Conservation (phyloP, 2,797 vertebrate species). For the Coregonus sp. region DNA sequence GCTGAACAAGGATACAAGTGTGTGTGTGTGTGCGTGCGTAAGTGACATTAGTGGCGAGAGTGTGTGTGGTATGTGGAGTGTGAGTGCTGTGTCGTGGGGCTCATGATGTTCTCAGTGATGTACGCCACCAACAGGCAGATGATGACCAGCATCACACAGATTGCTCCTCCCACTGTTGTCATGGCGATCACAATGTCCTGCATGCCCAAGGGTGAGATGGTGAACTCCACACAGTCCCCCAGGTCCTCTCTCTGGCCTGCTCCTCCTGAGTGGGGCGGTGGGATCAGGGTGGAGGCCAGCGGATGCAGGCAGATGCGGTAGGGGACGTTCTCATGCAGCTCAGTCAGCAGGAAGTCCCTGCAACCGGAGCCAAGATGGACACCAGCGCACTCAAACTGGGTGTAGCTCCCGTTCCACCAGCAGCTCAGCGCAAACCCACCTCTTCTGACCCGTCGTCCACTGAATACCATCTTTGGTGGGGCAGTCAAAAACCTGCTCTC, state of each 20-base stretch:
- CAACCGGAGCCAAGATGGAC: constrained; percentile 87
- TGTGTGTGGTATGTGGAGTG: constrained; percentile 69
- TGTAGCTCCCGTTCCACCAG: constrained; percentile 95
- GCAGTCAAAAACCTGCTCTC: constrained; percentile 10
- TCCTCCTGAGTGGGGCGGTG: constrained; percentile 38
- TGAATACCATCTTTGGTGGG: constrained; percentile 47
- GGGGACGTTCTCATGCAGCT: constrained; percentile 89
- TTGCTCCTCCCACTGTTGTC: constrained; percentile 95
- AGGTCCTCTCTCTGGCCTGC: constrained; percentile 54
- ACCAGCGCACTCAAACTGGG: constrained; percentile 89
- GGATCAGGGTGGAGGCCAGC: constrained; percentile 33
- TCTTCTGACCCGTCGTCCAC: constrained; percentile 62
- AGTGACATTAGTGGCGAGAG: constrained; percentile 56
- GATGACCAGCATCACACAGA: constrained; percentile 98
- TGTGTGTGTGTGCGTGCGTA: neutral
- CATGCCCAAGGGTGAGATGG: constrained; percentile 86
- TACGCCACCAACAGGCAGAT: constrained; percentile 97
- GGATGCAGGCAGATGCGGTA: constrained; percentile 90
- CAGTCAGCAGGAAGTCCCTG: constrained; percentile 87
- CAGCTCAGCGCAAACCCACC: constrained; percentile 87
- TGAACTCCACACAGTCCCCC: constrained; percentile 90
- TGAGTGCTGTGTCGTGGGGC: constrained; percentile 73
- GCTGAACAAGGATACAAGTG: neutral
- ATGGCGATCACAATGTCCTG: constrained; percentile 96
- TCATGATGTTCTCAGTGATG: constrained; percentile 97